phyloP scores from a whole-genome alignment of 2,797 vertebrate genomes.

The Epinephelus malabaricus region DNA sequence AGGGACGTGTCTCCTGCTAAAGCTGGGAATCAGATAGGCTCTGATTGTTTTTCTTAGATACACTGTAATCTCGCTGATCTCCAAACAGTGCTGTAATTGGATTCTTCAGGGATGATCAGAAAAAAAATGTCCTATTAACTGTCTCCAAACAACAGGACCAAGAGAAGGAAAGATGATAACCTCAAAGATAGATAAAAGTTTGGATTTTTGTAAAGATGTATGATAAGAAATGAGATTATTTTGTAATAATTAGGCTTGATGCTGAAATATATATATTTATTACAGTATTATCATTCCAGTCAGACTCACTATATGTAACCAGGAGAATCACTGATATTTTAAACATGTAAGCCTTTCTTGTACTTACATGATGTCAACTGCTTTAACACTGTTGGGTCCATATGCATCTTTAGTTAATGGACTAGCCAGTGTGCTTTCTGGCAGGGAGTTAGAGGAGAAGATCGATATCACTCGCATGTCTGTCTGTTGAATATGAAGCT shows the following conservation, averaged over 20 bases:
- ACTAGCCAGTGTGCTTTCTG: background rate
- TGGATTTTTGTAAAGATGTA: constrained; percentile 33
- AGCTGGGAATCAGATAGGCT: constrained; percentile 85
- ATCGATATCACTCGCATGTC: background rate
- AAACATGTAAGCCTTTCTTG: background rate
- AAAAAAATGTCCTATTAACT: constrained; percentile 76
- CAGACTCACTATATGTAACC: background rate
- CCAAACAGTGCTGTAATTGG: constrained; percentile 85
- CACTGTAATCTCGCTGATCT: constrained; percentile 85
- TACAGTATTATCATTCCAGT: background rate
- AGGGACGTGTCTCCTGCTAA: constrained; percentile 73
- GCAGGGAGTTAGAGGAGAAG: background rate
- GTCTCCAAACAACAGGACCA: constrained; percentile 64
- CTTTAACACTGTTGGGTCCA: background rate
- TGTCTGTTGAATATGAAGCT: background rate
- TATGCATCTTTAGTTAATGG: background rate
- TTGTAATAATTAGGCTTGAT: constrained; percentile 28
- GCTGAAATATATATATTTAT: constrained; percentile 4
- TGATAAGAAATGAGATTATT: constrained; percentile 42
- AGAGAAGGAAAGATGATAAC: constrained; percentile 47
- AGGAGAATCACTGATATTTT: background rate
- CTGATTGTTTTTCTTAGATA: constrained; percentile 88
- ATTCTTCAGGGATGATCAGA: constrained; percentile 84
- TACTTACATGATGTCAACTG: background rate
- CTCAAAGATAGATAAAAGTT: constrained; percentile 47